Evolutionary conservation across 1,140 invertebrate species (phyloP), one percentile per base, ranked within the genome.

Genomic region (Orius insidiosus): DNA sequence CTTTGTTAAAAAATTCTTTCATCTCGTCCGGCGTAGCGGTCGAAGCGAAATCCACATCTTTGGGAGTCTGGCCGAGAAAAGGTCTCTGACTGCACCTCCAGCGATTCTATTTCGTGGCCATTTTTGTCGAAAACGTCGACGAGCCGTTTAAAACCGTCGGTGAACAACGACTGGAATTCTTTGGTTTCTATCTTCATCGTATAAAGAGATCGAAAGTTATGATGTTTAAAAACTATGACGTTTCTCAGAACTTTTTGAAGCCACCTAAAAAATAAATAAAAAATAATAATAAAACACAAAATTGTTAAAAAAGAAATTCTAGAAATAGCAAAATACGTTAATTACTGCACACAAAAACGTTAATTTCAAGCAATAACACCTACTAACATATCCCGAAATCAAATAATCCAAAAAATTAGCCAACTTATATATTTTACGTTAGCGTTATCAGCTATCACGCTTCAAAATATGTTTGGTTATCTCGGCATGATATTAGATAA

Each of bases 21-120:
- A 99, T 98, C 68, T 98, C 68, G 13, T 80, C 68, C 0, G 96
- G 96, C 2, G 94, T 98, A 4, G 95, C 96, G 32, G 80, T 85
- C 6, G 94, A 96, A 2, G 96, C 96, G 69, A 99, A 97, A 64
- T 99, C 96, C 30, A 98, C 64, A 68, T n/a, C 96, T 58, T 80
- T 78, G 2, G 95, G 94, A 35, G 65, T 61, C 42, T 75, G 76
- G 3, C 76, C 75, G 71, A 85, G 77, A 99, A 58, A n/a, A 99
- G 66, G 69, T 99, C 96, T 46, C 95, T 74, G 3, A 89, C 94
- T 19, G 93, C 89, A 11, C 95, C 95, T 43, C 95, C 95, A 37
- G 90, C 93, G 47, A 98, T 80, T 52, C 93, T 66, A 44, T 64
- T 66, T 93, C 85, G 71, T 82, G 82, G 34, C 80, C 69, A 62